phyloP scores from a whole-genome alignment of 1,140 invertebrate species.

The Drosophila sechellia region DNA sequence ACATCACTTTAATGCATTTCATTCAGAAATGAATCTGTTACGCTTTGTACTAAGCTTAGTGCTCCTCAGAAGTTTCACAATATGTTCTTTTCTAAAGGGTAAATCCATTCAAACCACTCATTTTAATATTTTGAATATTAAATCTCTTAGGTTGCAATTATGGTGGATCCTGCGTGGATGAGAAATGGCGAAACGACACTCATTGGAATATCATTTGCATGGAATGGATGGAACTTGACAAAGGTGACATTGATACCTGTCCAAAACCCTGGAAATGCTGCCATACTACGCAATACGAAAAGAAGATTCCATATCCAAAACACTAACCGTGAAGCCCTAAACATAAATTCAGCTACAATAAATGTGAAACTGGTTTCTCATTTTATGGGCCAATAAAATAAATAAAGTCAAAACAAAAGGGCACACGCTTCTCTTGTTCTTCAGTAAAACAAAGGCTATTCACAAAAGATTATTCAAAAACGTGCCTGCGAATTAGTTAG shows the following conservation, averaged over 20 bases:
- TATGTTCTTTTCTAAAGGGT: background rate
- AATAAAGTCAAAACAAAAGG: slow-evolving; percentile 29
- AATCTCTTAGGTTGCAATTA: background rate
- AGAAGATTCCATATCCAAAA: slow-evolving; percentile 6
- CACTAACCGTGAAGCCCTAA: slow-evolving; percentile 19
- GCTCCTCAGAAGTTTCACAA: background rate
- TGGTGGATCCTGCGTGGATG: slow-evolving; percentile 1
- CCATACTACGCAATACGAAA: background rate
- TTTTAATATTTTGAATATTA: no score
- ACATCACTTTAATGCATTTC: background rate
- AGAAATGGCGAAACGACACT: background rate
- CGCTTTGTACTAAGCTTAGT: background rate
- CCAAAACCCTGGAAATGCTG: slow-evolving; percentile 3
- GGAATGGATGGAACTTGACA: slow-evolving; percentile 1
- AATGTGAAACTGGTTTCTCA: slow-evolving; percentile 40
- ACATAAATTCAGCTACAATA: slow-evolving; percentile 3
- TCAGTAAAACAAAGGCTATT: background rate
- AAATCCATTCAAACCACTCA: background rate
- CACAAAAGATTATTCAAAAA: background rate
- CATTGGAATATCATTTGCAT: background rate
- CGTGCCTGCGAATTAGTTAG: background rate
- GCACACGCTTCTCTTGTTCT: slow-evolving; percentile 28
- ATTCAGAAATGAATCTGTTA: background rate
- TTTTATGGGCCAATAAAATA: slow-evolving; percentile 32
- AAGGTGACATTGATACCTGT: background rate